A percentile compares a stretch with the other conserved stretches of the same genome.
Evolutionary conservation across 2,113 vertebrate species (phyloP).

Genomic region (Platysternon megacephalum): DNA sequence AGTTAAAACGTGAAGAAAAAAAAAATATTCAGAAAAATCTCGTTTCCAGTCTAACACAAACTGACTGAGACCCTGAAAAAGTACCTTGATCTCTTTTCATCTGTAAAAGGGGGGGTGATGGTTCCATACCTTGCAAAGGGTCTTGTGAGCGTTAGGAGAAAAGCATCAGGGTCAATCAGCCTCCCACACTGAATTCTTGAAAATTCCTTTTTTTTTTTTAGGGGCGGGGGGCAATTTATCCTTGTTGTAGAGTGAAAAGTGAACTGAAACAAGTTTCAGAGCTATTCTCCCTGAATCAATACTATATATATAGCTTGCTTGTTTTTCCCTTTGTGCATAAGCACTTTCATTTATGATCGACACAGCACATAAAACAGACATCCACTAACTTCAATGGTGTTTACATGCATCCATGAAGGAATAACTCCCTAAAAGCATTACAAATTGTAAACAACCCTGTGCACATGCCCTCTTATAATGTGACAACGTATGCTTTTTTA

Average conservation of each 20-base stretch:
- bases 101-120: background rate
- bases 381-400: background rate
- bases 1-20: background rate
- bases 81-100: background rate
- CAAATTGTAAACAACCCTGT: background rate
- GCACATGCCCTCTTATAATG: rapidly evolving
- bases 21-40: background rate
- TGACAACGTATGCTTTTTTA: background rate
- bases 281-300: background rate
- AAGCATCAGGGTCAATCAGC: background rate
- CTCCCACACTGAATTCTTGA: background rate
- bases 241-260: background rate
- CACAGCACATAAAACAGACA: background rate
- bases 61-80: background rate
- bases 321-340: background rate
- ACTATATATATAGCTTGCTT: background rate
- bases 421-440: background rate
- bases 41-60: background rate
- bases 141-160: background rate
- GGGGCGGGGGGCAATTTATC: background rate
- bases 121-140: background rate
- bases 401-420: background rate
- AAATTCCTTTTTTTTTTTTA: background rate
- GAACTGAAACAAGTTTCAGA: background rate
- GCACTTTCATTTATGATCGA: background rate